phyloP scores from a whole-genome alignment of 2,113 vertebrate species.

The Mirounga angustirostris region DNA sequence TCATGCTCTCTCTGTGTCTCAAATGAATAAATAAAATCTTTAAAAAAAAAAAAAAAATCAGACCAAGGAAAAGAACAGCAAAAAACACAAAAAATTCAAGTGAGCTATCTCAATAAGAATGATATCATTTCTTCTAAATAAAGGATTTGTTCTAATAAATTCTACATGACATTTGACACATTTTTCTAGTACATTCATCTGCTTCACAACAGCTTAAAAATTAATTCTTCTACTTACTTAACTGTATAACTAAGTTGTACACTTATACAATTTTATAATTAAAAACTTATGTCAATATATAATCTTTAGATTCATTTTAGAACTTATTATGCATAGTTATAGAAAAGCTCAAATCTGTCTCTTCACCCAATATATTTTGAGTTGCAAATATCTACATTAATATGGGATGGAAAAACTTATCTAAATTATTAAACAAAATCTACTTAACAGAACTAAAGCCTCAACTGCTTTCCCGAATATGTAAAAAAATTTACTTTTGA shows the following conservation, averaged over 20 bases:
- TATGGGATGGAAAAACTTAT: not conserved
- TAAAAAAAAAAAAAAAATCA: not conserved
- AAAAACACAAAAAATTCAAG: not conserved
- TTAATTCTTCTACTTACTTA: constrained; percentile 23
- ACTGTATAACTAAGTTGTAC: not conserved
- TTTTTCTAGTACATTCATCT: constrained; percentile 22
- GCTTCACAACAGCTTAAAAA: constrained; percentile 43
- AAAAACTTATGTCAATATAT: constrained; percentile 13
- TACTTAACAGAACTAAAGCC: not conserved
- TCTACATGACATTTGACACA: not conserved
- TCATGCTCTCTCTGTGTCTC: too few relatives aligned
- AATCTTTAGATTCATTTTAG: constrained; percentile 19
- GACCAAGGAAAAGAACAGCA: not conserved
- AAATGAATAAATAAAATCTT: too few relatives aligned
- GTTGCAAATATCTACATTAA: not conserved
- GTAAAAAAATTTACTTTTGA: not conserved
- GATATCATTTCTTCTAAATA: not conserved
- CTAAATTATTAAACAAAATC: constrained; percentile 46
- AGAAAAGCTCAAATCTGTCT: not conserved
- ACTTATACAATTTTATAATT: constrained; percentile 11
- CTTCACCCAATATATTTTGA: not conserved
- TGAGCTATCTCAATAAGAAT: not conserved
- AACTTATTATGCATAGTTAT: not conserved
- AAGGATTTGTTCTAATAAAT: constrained; percentile 46
- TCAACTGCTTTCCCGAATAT: not conserved